phyloP scores from a whole-genome alignment of 2,888 invertebrate species.

The Xylota segnis region DNA sequence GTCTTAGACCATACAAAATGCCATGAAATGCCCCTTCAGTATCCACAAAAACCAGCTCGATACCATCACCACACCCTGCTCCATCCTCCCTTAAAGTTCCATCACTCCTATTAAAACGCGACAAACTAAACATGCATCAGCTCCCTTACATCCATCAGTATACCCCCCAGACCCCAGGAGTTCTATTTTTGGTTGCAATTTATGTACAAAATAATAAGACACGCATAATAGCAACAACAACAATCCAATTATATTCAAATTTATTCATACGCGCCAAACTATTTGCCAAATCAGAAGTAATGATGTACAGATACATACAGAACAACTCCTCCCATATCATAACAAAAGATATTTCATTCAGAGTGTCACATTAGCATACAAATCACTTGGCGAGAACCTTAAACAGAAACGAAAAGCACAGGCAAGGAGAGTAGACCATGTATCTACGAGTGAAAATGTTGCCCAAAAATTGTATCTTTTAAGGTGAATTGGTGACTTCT shows the following conservation, averaged over 20 bases:
- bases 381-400: constrained; percentile 61
- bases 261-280: constrained; percentile 49
- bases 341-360: constrained; percentile 53
- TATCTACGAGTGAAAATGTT: constrained; percentile 26
- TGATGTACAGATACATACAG: constrained; percentile 34
- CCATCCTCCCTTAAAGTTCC: too few species aligned
- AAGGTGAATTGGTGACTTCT: constrained; percentile 34
- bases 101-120: too few species aligned
- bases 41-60: too few species aligned
- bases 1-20: too few species aligned
- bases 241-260: constrained; percentile 35
- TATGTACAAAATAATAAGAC: constrained; percentile 21
- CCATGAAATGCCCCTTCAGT: too few species aligned
- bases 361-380: constrained; percentile 63
- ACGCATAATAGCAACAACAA: constrained; percentile 6
- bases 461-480: constrained; percentile 32
- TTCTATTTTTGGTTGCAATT: constrained; percentile 6
- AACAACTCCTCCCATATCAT: constrained; percentile 19
- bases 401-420: constrained; percentile 23
- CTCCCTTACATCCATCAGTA: not conserved
- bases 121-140: not conserved
- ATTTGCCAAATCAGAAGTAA: constrained; percentile 60
- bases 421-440: not conserved
- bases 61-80: too few species aligned
- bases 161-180: not conserved